Conservation (phyloP, 1,140 invertebrate genomes). For the Belonocnema kinseyi region DNA sequence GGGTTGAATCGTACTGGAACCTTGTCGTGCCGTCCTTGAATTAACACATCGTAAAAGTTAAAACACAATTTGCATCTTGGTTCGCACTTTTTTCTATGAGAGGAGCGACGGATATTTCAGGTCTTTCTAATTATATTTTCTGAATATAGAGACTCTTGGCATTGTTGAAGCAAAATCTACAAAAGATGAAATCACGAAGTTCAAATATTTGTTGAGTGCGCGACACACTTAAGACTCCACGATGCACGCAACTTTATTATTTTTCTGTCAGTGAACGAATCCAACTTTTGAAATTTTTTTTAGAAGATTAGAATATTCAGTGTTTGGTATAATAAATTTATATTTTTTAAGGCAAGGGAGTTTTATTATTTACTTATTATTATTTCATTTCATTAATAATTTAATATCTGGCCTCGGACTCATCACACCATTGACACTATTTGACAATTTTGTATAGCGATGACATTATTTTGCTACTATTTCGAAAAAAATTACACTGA, state of each 20-base stretch:
- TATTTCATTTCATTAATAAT: too few relatives aligned
- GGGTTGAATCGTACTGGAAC: neutral
- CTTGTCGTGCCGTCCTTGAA: neutral
- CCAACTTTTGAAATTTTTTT: neutral
- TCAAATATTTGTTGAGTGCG: conserved; percentile 35
- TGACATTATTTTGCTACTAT: too few relatives aligned
- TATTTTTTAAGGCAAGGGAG: too few relatives aligned
- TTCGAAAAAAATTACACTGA: too few relatives aligned
- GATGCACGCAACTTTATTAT: conserved; percentile 15
- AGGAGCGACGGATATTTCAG: neutral
- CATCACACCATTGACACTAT: too few relatives aligned
- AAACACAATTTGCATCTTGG: conserved; percentile 4
- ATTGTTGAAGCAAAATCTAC: conserved; percentile 2
- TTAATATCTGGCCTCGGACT: too few relatives aligned
- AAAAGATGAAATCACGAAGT: conserved; percentile 9
- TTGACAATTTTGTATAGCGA: too few relatives aligned
- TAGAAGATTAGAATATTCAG: too few relatives aligned
- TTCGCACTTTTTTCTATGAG: conserved; percentile 23
- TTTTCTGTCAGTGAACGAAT: conserved; percentile 30
- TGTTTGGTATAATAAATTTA: too few relatives aligned
- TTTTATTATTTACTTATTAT: too few relatives aligned
- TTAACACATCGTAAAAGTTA: conserved; percentile 12
- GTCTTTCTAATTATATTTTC: conserved; percentile 8
- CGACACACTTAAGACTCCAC: neutral
- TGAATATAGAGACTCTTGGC: neutral